Evolutionary conservation across 2,797 vertebrate genomes (phyloP), one percentile per base, ranked within the genome.

Genomic region (Artibeus lituratus): DNA sequence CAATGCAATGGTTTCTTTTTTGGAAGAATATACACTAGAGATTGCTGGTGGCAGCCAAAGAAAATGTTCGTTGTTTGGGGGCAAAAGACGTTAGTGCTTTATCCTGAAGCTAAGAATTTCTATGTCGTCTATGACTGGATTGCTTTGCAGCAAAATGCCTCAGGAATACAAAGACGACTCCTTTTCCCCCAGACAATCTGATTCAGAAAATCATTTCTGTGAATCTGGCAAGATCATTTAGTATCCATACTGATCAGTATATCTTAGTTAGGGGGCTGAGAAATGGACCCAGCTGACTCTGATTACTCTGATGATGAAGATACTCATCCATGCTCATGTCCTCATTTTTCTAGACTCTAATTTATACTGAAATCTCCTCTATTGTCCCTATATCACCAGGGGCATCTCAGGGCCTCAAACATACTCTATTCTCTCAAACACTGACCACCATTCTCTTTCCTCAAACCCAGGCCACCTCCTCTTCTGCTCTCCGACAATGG

Each of bases 101-200:
- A 44, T 81, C 39, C 42, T 8, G 11, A 86, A 81, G 35, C 76
- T 94, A 57, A 84, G 59, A 73, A 80, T 86, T 81, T 94, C 78
- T 91, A 0, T 74, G 26, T 73, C 87, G 87, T 91, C 82, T 93
- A 1, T 1, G 10, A 51, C 57, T 59, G 7, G 37, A 49, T 1
- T 19, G 55, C 44, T 89, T 83, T 65, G 26, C 42, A 55, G 47
- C 87, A 90, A 94, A 88, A 95, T 59, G 83, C 88, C 16, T 35
- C 39, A 32, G 65, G 70, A 81, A 89, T 83, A 72, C 78, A 81
- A 85, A 87, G 57, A 69, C 47, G 51, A n/a, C n/a, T 77, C 32
- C 78, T 67, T 37, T 32, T 72, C 7, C 53, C 21, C 39, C 16
- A 44, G 7, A 59, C 51, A 67, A 65, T 55, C 62, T 74, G 47